Evolutionary conservation across 2,888 invertebrate species (phyloP), one percentile per base, ranked within the genome.

Genomic region (Metellina segmentata): DNA sequence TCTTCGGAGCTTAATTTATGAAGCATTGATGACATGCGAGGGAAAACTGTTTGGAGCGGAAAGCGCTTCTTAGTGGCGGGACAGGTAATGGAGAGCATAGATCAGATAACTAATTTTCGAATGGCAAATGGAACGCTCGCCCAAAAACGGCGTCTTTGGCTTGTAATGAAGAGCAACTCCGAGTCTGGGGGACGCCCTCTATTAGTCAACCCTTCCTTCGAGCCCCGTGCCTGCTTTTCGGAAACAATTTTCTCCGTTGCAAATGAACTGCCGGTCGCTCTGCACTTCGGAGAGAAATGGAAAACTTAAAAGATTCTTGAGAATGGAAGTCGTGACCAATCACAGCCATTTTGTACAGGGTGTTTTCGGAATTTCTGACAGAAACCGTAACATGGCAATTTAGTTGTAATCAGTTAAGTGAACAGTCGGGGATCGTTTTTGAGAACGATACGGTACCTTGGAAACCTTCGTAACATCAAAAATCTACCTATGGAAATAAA

Each of bases 81-180:
- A 11, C 52, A 71, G 71, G 52, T 79, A 83, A 71, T 75, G 85
- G 77, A 86, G 70, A 86, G 85, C 85, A 86, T 53, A 49, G 74
- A 78, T 86, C 85, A 70, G 75, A 78, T 86, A 86, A 86, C 78
- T 86, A 77, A 78, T 86, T 86, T 86, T 86, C 85, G 70, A 51
- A 70, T 69, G 49, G 85, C 71, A 81, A 85, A 86, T 86, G 85
- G 77, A 78, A 86, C 77, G 77, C 85, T 61, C 61, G 11, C 61
- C 16, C 13, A 61, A 61, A 61, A 61, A 61, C 61, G 61, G 13
- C 61, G 0, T 61, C 16, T 16, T 16, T 61, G 61, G 61, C 13
- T 9, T 61, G 16, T 61, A 61, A 61, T 61, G 61, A 61, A 61
- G 61, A 61, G 61, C 61, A 34, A 34, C 34, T 34, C 34, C 34